phyloP scores from a whole-genome alignment of 2,888 invertebrate species.

The Trichopria drosophilae region DNA sequence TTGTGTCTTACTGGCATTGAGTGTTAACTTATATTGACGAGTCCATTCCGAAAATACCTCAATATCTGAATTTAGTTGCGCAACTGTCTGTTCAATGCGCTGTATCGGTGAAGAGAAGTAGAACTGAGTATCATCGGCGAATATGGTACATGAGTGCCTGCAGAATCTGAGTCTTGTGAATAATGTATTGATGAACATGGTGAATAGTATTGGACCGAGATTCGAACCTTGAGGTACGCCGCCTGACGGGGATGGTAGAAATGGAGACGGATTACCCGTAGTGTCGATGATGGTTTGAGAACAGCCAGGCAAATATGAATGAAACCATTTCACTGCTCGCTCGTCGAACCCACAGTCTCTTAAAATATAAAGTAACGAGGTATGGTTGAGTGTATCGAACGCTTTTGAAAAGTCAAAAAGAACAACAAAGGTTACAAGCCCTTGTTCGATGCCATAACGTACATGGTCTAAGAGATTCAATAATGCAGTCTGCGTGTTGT shows the following conservation, averaged over 20 bases:
- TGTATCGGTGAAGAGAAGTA: no score
- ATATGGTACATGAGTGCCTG: not conserved
- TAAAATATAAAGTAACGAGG: not conserved
- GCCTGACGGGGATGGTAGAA: not conserved
- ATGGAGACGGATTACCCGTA: not conserved
- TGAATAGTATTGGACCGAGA: not conserved
- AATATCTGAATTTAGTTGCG: not conserved
- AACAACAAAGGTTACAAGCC: conserved; percentile 6
- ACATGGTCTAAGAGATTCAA: conserved; percentile 3
- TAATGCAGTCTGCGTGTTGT: conserved; percentile 9
- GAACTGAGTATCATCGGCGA: conserved; percentile 3
- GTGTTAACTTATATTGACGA: not conserved
- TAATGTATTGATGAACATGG: not conserved
- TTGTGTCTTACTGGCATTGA: not conserved
- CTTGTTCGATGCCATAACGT: not conserved
- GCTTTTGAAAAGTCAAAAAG: conserved; percentile 12
- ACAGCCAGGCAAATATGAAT: not conserved
- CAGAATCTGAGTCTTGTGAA: not conserved
- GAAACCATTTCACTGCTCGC: no score
- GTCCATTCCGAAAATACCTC: not conserved
- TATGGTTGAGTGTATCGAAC: conserved; percentile 7
- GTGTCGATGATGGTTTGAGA: not conserved
- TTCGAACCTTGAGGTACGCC: not conserved
- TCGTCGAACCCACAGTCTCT: no score
- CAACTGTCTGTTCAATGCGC: no score